Evolutionary conservation across 2,113 vertebrate genomes (phyloP).

Genomic region (Oreamnos americanus): DNA sequence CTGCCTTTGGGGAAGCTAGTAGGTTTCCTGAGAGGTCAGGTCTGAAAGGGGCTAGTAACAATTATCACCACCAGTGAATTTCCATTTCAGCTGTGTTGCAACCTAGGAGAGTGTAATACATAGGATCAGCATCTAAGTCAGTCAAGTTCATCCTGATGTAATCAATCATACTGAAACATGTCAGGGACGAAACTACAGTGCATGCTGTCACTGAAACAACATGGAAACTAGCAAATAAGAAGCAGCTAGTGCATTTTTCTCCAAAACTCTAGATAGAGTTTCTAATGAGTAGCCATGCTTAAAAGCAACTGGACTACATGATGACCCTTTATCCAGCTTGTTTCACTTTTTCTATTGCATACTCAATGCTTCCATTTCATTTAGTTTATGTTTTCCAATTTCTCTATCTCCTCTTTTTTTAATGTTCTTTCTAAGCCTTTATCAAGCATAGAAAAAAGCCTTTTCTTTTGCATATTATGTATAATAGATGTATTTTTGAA

Average conservation of each 20-base stretch:
- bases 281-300: not conserved
- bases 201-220: not conserved
- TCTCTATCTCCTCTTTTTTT: not conserved
- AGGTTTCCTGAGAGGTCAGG: not conserved
- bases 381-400: not conserved
- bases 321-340: not conserved
- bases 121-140: not conserved
- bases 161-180: not conserved
- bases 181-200: not conserved
- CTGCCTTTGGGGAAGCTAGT: not conserved
- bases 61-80: no score
- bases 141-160: not conserved
- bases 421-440: not conserved
- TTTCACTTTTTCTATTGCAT: not conserved
- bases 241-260: not conserved
- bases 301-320: not conserved
- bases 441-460: not conserved
- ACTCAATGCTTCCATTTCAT: not conserved
- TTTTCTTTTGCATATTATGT: not conserved
- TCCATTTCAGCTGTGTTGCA: not conserved
- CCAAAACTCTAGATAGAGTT: not conserved
- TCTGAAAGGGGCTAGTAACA: not conserved
- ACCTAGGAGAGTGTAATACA: not conserved
- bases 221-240: not conserved
- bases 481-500: not conserved